Base-by-base conservation (phyloP, 2,888 invertebrate genomes). In the Monoplex corrugatus region DNA sequence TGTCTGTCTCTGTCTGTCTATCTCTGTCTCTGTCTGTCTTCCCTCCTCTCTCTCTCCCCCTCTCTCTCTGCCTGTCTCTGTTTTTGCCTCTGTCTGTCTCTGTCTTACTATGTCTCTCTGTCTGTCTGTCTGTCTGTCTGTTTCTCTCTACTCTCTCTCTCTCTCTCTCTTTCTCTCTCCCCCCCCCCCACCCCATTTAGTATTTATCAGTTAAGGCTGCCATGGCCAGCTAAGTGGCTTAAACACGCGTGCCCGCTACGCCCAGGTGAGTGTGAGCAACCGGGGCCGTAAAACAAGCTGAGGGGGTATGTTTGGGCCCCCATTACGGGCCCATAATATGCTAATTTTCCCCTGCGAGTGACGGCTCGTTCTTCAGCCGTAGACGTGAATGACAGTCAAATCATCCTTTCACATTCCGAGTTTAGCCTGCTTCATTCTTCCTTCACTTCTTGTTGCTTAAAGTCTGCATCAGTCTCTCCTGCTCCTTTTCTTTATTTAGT, bases 321-420 rank as follows among this genome's bases (percentile, higher is more conserved):
- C 16, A 68, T 68, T 68, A 68, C n/a, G 68, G 68, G 68, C 78
- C 78, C 78, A 8, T 78, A 78, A 8, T 10, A 57, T 84, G 84
- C 84, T 84, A 50, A 38, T 84, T 84, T 50, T 75, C 23, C 35
- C 83, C 50, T 2, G 19, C 2, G 32, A 19, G n/a, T 84, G 57
- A 57, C 57, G 84, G 84, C 19, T 50, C n/a, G 28, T 84, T 84
- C 38, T 50, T 84, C 45, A 35, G 8, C 23, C 28, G 72, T 16
- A 10, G 45, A 57, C 44, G 38, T 50, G 35, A 84, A 84, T 84
- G 84, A 84, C 84, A 84, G 84, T 57, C 84, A 28, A 84, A 50
- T 84, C 84, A 84, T 84, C 35, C 84, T 45, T 84, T 50, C 57
- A 57, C 82, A 82, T 82, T 82, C 82, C 82, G 43, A 35, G 35